A percentile compares a stretch with the other conserved stretches of the same genome.
Evolutionary conservation across 2,797 vertebrate genomes (phyloP).

Genomic region (Erethizon dorsatum): DNA sequence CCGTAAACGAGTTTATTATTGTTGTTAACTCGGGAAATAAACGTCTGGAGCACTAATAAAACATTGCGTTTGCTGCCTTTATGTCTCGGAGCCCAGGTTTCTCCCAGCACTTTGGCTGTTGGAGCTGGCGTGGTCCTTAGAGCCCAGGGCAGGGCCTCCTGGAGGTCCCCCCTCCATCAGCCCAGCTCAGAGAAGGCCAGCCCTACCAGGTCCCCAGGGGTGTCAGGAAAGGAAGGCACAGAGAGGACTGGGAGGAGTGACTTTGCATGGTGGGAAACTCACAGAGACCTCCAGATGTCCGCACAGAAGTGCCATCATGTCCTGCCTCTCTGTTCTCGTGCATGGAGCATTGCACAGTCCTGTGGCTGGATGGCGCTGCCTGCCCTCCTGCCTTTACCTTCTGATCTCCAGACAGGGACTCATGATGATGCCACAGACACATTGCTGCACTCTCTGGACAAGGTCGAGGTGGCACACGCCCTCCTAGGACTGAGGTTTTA

Average conservation of each 20-base stretch:
- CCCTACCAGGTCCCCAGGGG: not conserved
- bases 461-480: not conserved
- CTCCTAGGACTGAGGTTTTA: not conserved
- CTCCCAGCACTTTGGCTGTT: not conserved
- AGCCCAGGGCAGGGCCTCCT: rapidly evolving
- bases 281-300: rapidly evolving
- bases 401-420: not conserved
- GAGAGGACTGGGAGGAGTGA: not conserved
- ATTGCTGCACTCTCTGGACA: not conserved
- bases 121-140: rapidly evolving
- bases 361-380: not conserved
- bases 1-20: constrained; percentile 83
- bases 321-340: not conserved
- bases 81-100: constrained; percentile 46
- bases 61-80: constrained; percentile 65
- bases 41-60: constrained; percentile 76
- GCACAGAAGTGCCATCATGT: not conserved
- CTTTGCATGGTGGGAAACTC: not conserved
- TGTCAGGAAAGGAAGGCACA: not conserved
- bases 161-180: not conserved
- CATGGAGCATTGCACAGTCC: rapidly evolving
- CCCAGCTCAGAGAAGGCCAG: not conserved
- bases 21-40: constrained; percentile 84
- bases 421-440: not conserved
- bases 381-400: not conserved